Conservation (phyloP, 2,888 invertebrate genomes). For the Clitarchus hookeri region DNA sequence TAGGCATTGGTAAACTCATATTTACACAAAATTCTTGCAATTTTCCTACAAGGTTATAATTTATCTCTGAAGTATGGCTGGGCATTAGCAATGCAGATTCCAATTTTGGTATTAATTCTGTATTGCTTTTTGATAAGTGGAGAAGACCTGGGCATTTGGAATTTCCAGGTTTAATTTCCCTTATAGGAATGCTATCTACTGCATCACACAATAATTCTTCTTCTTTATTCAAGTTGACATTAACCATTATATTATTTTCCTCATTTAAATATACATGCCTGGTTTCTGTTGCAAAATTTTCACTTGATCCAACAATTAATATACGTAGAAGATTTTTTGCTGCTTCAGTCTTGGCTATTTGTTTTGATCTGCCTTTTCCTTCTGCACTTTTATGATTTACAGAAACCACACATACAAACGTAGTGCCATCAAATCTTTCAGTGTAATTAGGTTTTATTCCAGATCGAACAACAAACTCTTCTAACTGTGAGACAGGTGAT, state of each 20-base stretch:
- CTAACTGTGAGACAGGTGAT: neutral
- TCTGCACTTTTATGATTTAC: neutral
- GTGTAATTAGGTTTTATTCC: neutral
- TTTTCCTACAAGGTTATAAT: neutral
- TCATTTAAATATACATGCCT: neutral
- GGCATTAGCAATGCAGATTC: neutral
- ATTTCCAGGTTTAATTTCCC: neutral
- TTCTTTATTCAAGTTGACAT: neutral
- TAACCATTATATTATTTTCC: neutral
- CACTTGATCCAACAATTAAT: neutral
- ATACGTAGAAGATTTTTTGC: neutral
- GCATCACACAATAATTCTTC: neutral
- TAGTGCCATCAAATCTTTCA: neutral
- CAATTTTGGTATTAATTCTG: neutral
- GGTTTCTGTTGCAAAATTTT: neutral
- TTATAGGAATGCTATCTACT: neutral
- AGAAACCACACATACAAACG: neutral
- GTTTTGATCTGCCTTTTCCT: neutral
- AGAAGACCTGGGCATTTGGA: neutral
- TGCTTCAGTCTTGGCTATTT: conserved; percentile 14
- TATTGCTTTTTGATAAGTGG: neutral
- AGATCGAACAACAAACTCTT: neutral
- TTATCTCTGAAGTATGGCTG: neutral
- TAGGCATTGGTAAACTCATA: neutral
- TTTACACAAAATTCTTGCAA: neutral